Base-by-base conservation (phyloP, 2,113 vertebrate species). In the Trichomycterus rosablanca region DNA sequence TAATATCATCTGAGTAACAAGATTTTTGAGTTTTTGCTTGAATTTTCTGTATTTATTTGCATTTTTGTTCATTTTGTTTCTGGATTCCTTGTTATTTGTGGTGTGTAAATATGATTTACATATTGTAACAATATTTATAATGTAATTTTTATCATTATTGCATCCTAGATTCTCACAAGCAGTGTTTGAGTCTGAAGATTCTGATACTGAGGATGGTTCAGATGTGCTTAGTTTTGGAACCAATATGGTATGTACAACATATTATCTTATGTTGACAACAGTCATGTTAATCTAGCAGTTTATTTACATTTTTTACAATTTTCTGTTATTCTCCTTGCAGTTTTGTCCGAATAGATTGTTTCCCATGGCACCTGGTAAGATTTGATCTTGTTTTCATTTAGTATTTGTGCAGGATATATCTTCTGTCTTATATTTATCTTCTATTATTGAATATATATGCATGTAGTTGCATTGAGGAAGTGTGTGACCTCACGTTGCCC, bases 141-240 rank as follows among this genome's bases (percentile, higher is more conserved):
- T 9, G 34, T 40, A 40, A 40, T n/a, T 40, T 1, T 5, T n/a
- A n/a, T 12, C 15, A 5, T 40, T 40, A 14, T n/a, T n/a, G n/a
- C n/a, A 5, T 49, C 43, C 5, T 19, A 19, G 53, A 4, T 26
- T 56, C 23, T 3, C 4, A 62, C 81, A 1, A 11, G 58, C 35
- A 9, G 84, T 90, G 66, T 83, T 87, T 9, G 87, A 89, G 74
- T 86, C 86, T 44, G 80, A 89, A 0, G 81, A 81, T 0, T 63
- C 78, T 0, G 71, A 77, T 2, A 63, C 79, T 0, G 86, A 88
- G 2, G 79, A 84, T 0, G 82, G 75, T 2, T 67, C 71, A 12
- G 75, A 79, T 0, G 71, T 66, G 9, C 39, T 14, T 5, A 37
- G 37, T 16, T 60, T 74, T 6, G 32, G 52, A 3, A 56, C 12